Evolutionary conservation across 1,140 invertebrate genomes (phyloP), one percentile per base, ranked within the genome.

Genomic region (Scaptomyza hsui): DNA sequence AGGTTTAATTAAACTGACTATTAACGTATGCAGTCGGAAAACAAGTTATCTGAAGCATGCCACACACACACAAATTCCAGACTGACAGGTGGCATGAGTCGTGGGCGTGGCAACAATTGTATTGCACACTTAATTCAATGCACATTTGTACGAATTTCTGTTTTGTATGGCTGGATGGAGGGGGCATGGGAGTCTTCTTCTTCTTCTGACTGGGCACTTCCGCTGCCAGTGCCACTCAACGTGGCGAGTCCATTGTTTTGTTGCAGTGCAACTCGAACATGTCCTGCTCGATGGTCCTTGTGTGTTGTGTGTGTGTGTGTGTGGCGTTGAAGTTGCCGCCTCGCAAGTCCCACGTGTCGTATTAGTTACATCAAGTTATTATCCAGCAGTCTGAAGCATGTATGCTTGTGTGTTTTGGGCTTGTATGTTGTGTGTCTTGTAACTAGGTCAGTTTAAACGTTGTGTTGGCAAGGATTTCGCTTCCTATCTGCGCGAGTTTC

Each of bases 401-500:
- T 49, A 45, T n/a, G 21, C 21, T 12, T 41, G 18, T 16, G 10
- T 9, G 19, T 41, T 29, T 44, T 75, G 44, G 39, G 60, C 41
- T 19, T 21, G 39, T 44, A 10, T 37, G 35, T 49, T 64, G 18
- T 57, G 18, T 42, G 21, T 48, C 42, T 16, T 65, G 39, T 73
- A 86, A 73, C 76, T 88, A 62, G 82, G 82, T 86, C 77, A 85
- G 62, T 74, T 81, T 77, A 71, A 81, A 64, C 41, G 53, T 45
- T 44, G 47, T 15, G 24, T 51, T 37, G 56, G 44, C 77, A 88
- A 85, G 82, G 81, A 77, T 74, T 81, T 60, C 48, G 26, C 62
- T 44, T 44, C 51, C 62, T 68, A 78, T 72, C 75, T 72, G 69
- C 55, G 69, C 60, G 55, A 9, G 26, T 71, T 78, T 72, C 26